Evolutionary conservation across 2,113 vertebrate species (phyloP).

Genomic region (Chelonoidis abingdonii): DNA sequence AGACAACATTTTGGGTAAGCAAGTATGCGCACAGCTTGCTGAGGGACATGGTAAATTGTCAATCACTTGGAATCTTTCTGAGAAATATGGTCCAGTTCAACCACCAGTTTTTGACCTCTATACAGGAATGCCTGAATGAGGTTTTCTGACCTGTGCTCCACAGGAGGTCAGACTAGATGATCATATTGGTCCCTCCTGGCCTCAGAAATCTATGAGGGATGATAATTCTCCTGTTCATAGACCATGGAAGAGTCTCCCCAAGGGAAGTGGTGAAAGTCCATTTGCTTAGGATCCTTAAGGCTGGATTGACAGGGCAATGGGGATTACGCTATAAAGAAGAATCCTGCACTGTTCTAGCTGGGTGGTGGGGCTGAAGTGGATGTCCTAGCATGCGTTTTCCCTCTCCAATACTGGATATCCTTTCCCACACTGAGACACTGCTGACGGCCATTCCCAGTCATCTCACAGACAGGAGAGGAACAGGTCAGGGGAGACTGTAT

Average conservation of each 20-base stretch:
- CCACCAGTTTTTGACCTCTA: rapidly evolving
- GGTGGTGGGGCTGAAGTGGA: not conserved
- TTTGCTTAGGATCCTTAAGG: not conserved
- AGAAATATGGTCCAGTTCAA: not conserved
- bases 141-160: not conserved
- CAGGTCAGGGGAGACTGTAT: not conserved
- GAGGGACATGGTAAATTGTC: not conserved
- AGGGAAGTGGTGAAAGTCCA: not conserved
- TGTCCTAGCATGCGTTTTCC: not conserved
- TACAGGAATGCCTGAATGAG: not conserved
- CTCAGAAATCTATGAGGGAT: not conserved
- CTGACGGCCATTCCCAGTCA: not conserved
- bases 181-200: not conserved
- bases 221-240: not conserved
- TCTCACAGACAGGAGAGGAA: not conserved
- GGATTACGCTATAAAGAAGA: not conserved
- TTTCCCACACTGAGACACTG: not conserved
- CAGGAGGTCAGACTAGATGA: not conserved
- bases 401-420: not conserved
- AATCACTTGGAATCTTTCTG: not conserved
- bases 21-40: rapidly evolving
- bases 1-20: not conserved
- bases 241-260: not conserved
- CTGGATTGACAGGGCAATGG: not conserved
- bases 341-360: rapidly evolving